Base-by-base conservation (phyloP, 1,140 invertebrate genomes). In the Proales similis region DNA sequence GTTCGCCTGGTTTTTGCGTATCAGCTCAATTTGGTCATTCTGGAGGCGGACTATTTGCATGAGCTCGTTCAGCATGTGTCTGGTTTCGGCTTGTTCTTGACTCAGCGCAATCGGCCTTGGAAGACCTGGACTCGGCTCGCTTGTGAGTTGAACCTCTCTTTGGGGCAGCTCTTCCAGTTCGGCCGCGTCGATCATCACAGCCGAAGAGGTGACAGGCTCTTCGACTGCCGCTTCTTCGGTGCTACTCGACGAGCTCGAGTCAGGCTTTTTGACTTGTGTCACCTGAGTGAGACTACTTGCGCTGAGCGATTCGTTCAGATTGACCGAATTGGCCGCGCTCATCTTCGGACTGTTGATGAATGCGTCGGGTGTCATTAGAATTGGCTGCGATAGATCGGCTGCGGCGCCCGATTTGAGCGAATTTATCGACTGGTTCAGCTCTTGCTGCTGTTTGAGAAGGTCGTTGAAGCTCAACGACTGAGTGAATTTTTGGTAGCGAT, bases 281-380 rank as follows among this genome's bases (percentile, higher is more conserved):
- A 75, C 73, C 38, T 74, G 69, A 9, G 71, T 74, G 45, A 74
- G 71, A 62, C 69, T 72, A 64, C 71, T 72, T 3, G 70, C 70
- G 63, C 51, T 11, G 22, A 36, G 42, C 11, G 51, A 57, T 26
- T 39, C 39, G 3, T 36, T 36, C 33, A 14, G 14, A 36, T 36
- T 36, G 33, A 9, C 9, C 14, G 33, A 36, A 9, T 9, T 36
- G 33, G 9, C 14, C 9, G 9, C 14, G 33, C 14, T 36, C 9
- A 9, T 36, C 9, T 14, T 36, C 9, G 51, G 51, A 27, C 51
- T 57, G 9, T 57, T 57, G 9, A 82, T 86, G 68, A 90, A 92
- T 4, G 86, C 87, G 72, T 90, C 87, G 0, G 88, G 88, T 1
- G 87, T 88, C 81, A 92, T 85, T 1, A 90, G 79, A 68, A 73